These are phyloP conservation scores for Trinorchestia longiramus DNA, from an alignment of 1,140 invertebrate genomes.

Conservation along the genomic window DNA sequence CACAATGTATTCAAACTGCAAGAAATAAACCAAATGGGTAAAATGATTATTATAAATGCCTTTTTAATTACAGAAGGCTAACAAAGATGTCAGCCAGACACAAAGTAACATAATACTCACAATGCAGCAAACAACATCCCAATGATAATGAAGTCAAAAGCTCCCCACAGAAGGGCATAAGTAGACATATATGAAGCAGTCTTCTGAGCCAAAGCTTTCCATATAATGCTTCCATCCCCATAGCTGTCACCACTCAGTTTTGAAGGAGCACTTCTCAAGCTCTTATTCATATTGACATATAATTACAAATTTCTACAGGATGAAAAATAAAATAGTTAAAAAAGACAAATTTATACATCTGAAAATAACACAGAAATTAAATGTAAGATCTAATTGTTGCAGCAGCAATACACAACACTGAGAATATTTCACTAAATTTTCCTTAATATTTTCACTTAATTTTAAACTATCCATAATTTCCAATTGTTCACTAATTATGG, in stretches of 20 bases:
- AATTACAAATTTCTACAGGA: neutral
- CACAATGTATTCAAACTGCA: neutral
- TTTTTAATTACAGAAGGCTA: no score
- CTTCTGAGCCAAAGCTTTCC: conserved; percentile 2
- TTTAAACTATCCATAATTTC: no score
- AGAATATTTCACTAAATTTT: no score
- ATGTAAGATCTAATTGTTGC: no score
- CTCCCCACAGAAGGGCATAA: neutral
- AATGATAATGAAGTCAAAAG: neutral
- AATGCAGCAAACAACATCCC: neutral
- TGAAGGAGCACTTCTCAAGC: neutral
- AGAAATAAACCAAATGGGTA: no score
- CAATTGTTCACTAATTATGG: no score
- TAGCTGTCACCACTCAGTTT: neutral
- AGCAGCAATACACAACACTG: no score
- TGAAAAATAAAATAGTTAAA: neutral
- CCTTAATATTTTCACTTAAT: no score
- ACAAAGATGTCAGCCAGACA: neutral
- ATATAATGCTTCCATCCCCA: neutral
- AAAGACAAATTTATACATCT: no score
- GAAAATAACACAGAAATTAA: no score
- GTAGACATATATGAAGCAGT: neutral
- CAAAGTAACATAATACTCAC: neutral
- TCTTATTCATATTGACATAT: neutral
- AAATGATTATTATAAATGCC: no score